These are phyloP conservation scores for Seira sanloemensis DNA, from an alignment of 2,888 invertebrate genomes.

Conservation along the genomic window DNA sequence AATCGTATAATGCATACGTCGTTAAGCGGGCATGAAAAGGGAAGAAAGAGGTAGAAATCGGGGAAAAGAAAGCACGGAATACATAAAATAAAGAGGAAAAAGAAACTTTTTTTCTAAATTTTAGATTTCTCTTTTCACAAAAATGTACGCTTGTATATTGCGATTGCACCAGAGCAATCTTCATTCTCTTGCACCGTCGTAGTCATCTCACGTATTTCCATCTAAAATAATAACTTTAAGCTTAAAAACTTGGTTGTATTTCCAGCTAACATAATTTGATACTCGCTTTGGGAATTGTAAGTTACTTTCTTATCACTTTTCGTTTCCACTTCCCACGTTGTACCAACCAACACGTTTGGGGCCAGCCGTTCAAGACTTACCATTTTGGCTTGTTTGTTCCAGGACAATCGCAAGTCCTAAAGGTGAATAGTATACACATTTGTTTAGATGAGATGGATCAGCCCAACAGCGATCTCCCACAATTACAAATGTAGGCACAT, in stretches of 20 bases:
- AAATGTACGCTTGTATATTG: neutral
- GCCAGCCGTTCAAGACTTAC: too few relatives aligned
- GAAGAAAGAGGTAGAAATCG: constrained; percentile 39
- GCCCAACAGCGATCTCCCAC: too few relatives aligned
- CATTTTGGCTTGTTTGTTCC: neutral
- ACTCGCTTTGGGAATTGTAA: constrained; percentile 70
- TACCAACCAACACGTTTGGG: neutral
- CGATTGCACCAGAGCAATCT: neutral
- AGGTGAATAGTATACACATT: neutral
- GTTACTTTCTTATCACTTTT: constrained; percentile 53
- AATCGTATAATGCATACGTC: constrained; percentile 30
- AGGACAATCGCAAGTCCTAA: too few relatives aligned
- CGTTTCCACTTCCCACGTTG: constrained; percentile 12
- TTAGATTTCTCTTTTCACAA: constrained; percentile 19
- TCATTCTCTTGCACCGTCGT: constrained; percentile 29
- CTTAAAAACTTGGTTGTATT: constrained; percentile 68
- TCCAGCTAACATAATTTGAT: constrained; percentile 69
- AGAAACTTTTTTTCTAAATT: constrained; percentile 28
- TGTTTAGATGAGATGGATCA: too few relatives aligned
- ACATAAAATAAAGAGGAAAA: constrained; percentile 23
- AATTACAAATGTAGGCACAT: too few relatives aligned
- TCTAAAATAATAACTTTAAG: constrained; percentile 69
- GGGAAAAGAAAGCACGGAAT: constrained; percentile 29
- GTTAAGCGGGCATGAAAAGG: constrained; percentile 29
- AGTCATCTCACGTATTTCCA: constrained; percentile 66